Conservation (phyloP, 92 coral and sea anemone genomes). For the Montipora capitata region DNA sequence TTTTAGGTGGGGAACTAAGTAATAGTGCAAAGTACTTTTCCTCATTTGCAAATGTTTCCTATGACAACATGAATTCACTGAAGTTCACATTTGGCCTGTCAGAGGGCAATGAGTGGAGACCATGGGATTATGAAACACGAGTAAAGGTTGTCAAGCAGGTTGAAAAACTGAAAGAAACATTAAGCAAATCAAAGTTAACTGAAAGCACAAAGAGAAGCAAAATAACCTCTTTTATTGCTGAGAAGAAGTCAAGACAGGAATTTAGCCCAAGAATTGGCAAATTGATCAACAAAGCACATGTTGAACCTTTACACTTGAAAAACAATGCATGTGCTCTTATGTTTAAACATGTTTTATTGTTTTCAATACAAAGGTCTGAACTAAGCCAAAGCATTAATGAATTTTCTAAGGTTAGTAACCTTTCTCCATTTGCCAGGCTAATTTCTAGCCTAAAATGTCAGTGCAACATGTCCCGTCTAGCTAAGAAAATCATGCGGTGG, state of each 20-base stretch:
- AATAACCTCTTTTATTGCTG: slow-evolving; percentile 65
- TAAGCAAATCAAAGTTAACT: slow-evolving; percentile 12
- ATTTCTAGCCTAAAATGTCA: slow-evolving; percentile 20
- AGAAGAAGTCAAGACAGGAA: slow-evolving; percentile 69
- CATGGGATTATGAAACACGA: slow-evolving; percentile 63
- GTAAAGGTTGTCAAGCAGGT: slow-evolving; percentile 55
- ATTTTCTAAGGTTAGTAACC: slow-evolving; percentile 30
- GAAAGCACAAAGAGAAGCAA: slow-evolving; percentile 47
- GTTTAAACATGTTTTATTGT: slow-evolving; percentile 1
- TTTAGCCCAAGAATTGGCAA: slow-evolving; percentile 60
- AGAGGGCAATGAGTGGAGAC: slow-evolving; percentile 54
- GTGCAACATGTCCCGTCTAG: slow-evolving; percentile 27
- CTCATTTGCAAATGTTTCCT: slow-evolving; percentile 12
- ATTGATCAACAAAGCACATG: slow-evolving; percentile 69
- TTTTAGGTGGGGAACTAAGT: slow-evolving; percentile 62
- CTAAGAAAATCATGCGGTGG: slow-evolving; percentile 62
- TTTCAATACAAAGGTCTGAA: slow-evolving; percentile 7
- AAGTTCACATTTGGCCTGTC: slow-evolving; percentile 64
- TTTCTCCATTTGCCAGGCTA: slow-evolving; percentile 32
- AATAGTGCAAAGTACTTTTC: slow-evolving; percentile 59
- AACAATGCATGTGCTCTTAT: slow-evolving; percentile 70
- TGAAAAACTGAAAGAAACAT: slow-evolving; percentile 26
- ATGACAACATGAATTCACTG: slow-evolving; percentile 26
- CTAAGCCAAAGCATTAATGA: slow-evolving; percentile 24
- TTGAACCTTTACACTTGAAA: slow-evolving; percentile 76